A percentile compares a stretch with the other conserved stretches of the same genome.
These are phyloP conservation scores for Ctenopoma kingsleyae DNA, from an alignment of 2,797 vertebrate genomes.

Conservation along the genomic window DNA sequence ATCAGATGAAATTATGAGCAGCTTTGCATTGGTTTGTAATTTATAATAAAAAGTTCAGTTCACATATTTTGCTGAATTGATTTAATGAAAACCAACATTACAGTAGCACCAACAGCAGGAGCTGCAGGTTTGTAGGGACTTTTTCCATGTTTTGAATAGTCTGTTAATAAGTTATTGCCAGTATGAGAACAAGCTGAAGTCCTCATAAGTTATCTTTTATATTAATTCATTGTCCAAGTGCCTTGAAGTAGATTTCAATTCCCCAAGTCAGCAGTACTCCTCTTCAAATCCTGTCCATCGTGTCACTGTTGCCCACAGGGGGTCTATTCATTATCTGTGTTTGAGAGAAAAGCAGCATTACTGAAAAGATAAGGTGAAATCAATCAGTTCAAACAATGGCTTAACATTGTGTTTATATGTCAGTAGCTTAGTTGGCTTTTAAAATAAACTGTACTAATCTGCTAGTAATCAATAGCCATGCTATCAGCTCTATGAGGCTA, in stretches of 20 bases:
- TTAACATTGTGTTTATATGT: no score
- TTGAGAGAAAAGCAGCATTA: conserved; percentile 2
- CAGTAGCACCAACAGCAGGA: not conserved
- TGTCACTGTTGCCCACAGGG: not conserved
- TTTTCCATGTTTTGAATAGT: not conserved
- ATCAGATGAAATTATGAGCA: not conserved
- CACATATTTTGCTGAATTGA: no score
- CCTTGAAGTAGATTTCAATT: not conserved
- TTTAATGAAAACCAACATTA: no score
- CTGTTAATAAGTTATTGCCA: not conserved
- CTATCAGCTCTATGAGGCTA: no score
- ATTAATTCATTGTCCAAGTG: conserved; percentile 3
- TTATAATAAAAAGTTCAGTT: no score
- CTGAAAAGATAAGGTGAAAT: not conserved
- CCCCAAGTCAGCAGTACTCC: not conserved
- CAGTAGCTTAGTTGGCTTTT: not conserved
- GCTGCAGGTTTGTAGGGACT: not conserved
- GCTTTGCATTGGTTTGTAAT: not conserved
- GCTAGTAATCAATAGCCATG: not conserved
- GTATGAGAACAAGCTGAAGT: not conserved
- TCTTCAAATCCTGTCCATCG: not conserved
- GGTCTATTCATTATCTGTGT: conserved; percentile 73
- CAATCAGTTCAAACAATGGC: not conserved
- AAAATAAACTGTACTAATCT: not conserved
- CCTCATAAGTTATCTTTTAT: not conserved